Conservation (phyloP, 2,113 vertebrate genomes). For the Poeciliopsis occidentalis region DNA sequence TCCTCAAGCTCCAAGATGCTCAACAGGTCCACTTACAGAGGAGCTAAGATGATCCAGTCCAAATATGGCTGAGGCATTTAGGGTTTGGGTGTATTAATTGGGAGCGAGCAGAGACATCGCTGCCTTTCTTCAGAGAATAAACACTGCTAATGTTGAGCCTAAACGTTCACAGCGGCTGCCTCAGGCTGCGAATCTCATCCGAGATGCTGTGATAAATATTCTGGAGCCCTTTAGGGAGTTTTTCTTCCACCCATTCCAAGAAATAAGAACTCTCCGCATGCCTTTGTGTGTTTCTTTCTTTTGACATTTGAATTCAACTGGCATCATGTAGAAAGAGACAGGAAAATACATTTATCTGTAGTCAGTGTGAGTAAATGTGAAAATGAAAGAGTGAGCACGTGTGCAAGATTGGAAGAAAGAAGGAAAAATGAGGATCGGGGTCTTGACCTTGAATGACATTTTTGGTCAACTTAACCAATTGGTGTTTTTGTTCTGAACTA, state of each 20-base stretch:
- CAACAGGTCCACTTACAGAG: conserved; percentile 46
- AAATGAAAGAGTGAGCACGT: conserved; percentile 19
- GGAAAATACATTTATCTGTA: neutral
- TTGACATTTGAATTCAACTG: neutral
- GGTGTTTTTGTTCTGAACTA: neutral
- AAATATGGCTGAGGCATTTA: conserved; percentile 70
- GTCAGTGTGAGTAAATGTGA: neutral
- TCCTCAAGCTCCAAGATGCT: conserved; percentile 36
- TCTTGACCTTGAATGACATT: conserved; percentile 58
- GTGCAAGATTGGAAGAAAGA: neutral
- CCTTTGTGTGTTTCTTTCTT: neutral
- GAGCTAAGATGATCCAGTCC: conserved; percentile 73
- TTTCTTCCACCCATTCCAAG: conserved; percentile 23
- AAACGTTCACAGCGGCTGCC: conserved; percentile 32
- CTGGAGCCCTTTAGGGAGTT: conserved; percentile 7
- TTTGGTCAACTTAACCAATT: conserved; percentile 25
- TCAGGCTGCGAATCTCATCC: conserved; percentile 14
- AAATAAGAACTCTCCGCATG: neutral
- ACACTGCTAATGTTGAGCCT: conserved; percentile 43
- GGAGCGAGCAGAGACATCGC: conserved; percentile 1
- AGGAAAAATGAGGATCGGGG: neutral
- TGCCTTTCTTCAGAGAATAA: conserved; percentile 36
- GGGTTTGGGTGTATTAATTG: conserved; percentile 46
- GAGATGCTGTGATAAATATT: conserved; percentile 39
- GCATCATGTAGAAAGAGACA: neutral